phyloP scores from a whole-genome alignment of 2,797 vertebrate genomes.

The Scolopax bukidnonensis region DNA sequence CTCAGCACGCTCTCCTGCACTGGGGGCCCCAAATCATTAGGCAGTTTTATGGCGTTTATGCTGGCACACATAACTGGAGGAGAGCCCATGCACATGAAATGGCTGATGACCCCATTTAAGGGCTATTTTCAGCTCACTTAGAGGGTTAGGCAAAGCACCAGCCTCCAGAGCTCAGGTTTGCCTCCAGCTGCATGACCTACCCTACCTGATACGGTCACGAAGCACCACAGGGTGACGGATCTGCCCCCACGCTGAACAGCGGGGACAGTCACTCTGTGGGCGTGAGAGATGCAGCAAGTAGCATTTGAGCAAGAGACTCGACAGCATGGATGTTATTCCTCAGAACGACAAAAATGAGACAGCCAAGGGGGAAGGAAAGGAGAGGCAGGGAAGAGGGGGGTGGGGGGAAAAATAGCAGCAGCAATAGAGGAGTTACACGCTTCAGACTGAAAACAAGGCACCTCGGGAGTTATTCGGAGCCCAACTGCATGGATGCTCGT shows the following conservation, averaged over 20 bases:
- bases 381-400: neutral
- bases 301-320: neutral
- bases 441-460: slow-evolving; percentile 5
- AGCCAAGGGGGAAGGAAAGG: neutral
- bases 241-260: fast-evolving
- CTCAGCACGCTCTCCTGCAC: neutral
- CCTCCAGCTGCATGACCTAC: neutral
- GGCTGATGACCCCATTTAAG: neutral
- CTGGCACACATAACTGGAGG: neutral
- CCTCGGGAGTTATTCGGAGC: neutral
- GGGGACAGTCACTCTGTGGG: fast-evolving
- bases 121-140: neutral
- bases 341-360: neutral
- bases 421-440: neutral
- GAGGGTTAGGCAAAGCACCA: neutral
- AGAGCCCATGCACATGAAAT: neutral
- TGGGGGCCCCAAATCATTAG: neutral
- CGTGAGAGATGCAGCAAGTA: neutral
- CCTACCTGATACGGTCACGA: fast-evolving
- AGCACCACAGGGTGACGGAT: neutral
- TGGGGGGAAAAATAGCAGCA: neutral
- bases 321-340: neutral
- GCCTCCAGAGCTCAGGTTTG: neutral
- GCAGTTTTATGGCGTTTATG: neutral
- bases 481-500: neutral